Evolutionary conservation across 2,797 vertebrate species (phyloP), one percentile per base, ranked within the genome.

Genomic region (Anableps anableps): DNA sequence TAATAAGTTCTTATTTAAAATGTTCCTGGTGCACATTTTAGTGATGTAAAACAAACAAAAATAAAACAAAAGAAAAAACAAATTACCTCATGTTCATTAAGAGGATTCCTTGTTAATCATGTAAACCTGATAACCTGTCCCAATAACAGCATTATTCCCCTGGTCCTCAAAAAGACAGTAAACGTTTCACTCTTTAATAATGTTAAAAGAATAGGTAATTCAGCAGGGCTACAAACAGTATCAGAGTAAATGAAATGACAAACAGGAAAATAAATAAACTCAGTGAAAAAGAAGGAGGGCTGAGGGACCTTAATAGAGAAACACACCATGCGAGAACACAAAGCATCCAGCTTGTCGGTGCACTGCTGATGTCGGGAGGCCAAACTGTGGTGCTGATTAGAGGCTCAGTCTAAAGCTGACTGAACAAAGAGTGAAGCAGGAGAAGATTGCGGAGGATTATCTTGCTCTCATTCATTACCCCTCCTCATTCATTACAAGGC

Each of bases 381-480:
- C 89, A 89, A 88, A 93, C 83, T 80, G 82, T 92, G 87, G 86
- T 48, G 85, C 86, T 94, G 91, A 93, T 93, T 91, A 85, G 86
- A 85, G 85, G 82, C 71, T 58, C 60, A 78, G 80, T 74, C 75
- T 58, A 80, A 79, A 76, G 84, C 79, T 86, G 83, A 79, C 84
- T 72, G 78, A 85, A 87, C 88, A 93, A 90, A 92, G 84, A 89
- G 62, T 2, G 41, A 83, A 81, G 79, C 76, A 83, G 80, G 80
- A 8, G 34, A 84, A 83, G 85, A 88, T 74, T 58, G 82, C 16
- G 66, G 72, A 76, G 81, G 85, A 85, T 91, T 82, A 90, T 83
- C 79, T 78, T 41, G 79, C 83, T 77, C 73, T 81, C 70, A 82
- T 84, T 92, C 82, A 91, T 87, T 83, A 86, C n/a, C 76, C 62